Evolutionary conservation across 2,888 invertebrate genomes (phyloP), one percentile per base, ranked within the genome.

Genomic region (Trachelus stipa): DNA sequence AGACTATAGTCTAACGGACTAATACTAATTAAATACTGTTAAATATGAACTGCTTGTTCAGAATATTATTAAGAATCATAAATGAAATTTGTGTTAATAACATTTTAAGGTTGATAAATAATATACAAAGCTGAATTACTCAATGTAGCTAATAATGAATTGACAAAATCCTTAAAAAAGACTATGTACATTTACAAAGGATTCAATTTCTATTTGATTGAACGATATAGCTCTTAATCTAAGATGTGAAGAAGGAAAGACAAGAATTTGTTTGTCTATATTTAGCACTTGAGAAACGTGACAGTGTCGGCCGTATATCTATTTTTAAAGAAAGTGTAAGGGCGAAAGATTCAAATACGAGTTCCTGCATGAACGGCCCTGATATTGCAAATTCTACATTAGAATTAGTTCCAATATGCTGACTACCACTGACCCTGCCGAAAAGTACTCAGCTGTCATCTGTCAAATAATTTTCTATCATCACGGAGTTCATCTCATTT

Each of bases 401-500:
- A 23, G 23, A 56, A 56, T 23, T 6, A 56, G 23, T 23, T 23
- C 23, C 56, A 56, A 56, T 23, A 56, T 56, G 23, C 56, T 56
- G 56, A 56, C 56, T 56, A 56, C 56, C 56, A 56, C 23, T 56
- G 56, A 56, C 2, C 23, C 23, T 56, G 23, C 56, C 2, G 23
- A 56, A 15, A 23, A 23, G 23, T 56, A 23, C 23, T 56, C 56
- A 56, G 56, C 56, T 56, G 56, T 56, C 56, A 56, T 56, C 56
- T 56, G 56, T 56, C 56, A 56, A 56, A 74, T 40, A 15, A 35
- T 37, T 71, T 31, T 34, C 77, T 77, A 34, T 35, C 37, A 12
- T 77, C 77, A 77, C 77, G 77, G 74, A 30, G 56, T 23, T 56
- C 23, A 23, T 56, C 23, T 6, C 9, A 6, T 56, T 56, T 56